Conservation (phyloP, 2,113 vertebrate species). For the Etheostoma spectabile region DNA sequence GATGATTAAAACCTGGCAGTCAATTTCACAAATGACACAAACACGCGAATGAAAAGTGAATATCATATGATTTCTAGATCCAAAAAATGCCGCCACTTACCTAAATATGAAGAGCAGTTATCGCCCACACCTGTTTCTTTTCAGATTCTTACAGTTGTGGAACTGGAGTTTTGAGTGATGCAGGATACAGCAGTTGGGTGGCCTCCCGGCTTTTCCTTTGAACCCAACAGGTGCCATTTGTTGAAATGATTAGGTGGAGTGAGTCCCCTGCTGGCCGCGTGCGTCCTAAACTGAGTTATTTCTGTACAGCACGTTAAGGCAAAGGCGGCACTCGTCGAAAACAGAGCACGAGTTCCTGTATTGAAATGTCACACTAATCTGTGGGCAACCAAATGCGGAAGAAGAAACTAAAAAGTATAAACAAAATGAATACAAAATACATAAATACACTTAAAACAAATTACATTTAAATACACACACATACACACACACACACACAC, state of each 20-base stretch:
- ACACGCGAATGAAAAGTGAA: background rate
- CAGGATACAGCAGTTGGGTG: background rate
- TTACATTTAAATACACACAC: too few relatives aligned
- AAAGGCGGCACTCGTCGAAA: background rate
- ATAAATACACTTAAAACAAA: background rate
- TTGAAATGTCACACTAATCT: background rate
- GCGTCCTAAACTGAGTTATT: constrained; percentile 15
- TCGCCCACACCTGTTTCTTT: background rate
- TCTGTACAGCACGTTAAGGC: background rate
- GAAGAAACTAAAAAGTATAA: too few relatives aligned
- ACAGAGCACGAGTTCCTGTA: background rate
- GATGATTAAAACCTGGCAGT: background rate
- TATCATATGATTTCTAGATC: too few relatives aligned
- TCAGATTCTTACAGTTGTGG: background rate
- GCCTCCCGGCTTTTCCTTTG: constrained; percentile 50
- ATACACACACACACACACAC: too few relatives aligned
- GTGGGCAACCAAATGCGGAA: background rate
- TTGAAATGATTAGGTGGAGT: constrained; percentile 63
- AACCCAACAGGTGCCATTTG: constrained; percentile 80
- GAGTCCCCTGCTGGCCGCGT: constrained; percentile 62
- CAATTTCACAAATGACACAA: background rate
- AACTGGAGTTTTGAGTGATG: background rate
- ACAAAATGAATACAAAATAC: background rate
- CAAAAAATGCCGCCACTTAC: constrained; percentile 30
- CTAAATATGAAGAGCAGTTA: background rate